phyloP scores from a whole-genome alignment of 2,797 vertebrate genomes.

The Ctenopoma kingsleyae region DNA sequence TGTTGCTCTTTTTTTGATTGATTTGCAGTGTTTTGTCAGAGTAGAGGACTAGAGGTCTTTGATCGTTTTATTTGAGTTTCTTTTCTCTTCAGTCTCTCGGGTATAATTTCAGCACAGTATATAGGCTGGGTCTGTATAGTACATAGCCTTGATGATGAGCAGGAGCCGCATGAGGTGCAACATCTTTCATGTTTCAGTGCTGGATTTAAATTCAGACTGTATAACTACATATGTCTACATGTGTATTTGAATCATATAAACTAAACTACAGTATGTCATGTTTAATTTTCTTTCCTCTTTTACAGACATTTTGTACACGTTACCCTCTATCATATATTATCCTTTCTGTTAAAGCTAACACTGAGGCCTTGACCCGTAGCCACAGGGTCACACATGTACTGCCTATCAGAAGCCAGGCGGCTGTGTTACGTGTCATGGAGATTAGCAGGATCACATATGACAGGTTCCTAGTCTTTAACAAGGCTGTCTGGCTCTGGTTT shows the following conservation, averaged over 20 bases:
- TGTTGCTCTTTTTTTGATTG: slow-evolving; percentile 64
- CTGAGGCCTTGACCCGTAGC: slow-evolving; percentile 20
- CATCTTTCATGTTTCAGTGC: slow-evolving; percentile 12
- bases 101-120: not conserved
- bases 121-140: not conserved
- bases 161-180: slow-evolving; percentile 16
- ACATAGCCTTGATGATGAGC: slow-evolving; percentile 36
- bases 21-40: slow-evolving; percentile 57
- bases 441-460: slow-evolving; percentile 64
- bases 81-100: slow-evolving; percentile 29
- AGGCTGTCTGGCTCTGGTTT: slow-evolving; percentile 50
- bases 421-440: slow-evolving; percentile 63
- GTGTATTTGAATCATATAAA: not conserved
- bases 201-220: not conserved
- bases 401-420: slow-evolving; percentile 26
- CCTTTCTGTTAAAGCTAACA: not conserved
- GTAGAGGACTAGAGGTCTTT: slow-evolving; percentile 36
- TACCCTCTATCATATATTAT: not conserved
- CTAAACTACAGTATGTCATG: not conserved
- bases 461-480: slow-evolving; percentile 55
- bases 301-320: slow-evolving; percentile 17
- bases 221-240: not conserved
- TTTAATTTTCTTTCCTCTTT: not conserved
- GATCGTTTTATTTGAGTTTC: slow-evolving; percentile 50
- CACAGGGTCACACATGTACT: slow-evolving; percentile 32